Evolutionary conservation across 1,140 invertebrate species (phyloP), one percentile per base, ranked within the genome.

Genomic region (Drosophila dunni): DNA sequence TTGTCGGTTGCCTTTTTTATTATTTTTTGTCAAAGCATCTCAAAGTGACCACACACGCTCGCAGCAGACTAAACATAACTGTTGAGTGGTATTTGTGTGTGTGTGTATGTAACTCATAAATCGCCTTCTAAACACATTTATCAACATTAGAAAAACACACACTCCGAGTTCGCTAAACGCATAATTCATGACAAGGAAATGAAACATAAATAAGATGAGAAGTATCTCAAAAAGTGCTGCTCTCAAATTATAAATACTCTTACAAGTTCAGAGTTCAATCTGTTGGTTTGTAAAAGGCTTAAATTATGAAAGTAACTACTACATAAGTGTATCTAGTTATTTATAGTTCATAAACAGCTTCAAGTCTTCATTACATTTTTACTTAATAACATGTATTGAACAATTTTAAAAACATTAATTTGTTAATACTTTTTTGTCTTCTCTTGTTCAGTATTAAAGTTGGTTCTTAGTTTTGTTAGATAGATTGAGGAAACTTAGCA

Each of bases 131-230:
- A 62, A 56, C 45, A 44, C 42, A 83, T 82, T 66, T 79, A 76
- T 83, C 72, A 79, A 73, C 60, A 83, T 70, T 79, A 83, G 73
- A 77, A 63, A 69, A 72, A 82, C 60, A 76, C 50, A 45, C 40
- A 71, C 64, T 51, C 51, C 40, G 29, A 33, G 8, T 34, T 38
- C 53, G 11, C 40, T 60, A 67, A 84, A 69, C 65, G 66, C 77
- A 84, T 60, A 81, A 84, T 85, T 84, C 78, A 84, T 85, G 78
- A 74, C 74, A 61, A 67, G 81, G 77, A 84, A 84, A 74, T 80
- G 57, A 77, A 84, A 84, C 68, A 79, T 66, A 84, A 75, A 77
- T 81, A 77, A 77, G 62, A 51, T 48, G 4, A 57, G 33, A 50
- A 33, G 20, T 1, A 9, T 40, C 33, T 60, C 5, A 20, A 34